Evolutionary conservation across 2,113 vertebrate genomes (phyloP), one percentile per base, ranked within the genome.

Genomic region (Recurvirostra avosetta): DNA sequence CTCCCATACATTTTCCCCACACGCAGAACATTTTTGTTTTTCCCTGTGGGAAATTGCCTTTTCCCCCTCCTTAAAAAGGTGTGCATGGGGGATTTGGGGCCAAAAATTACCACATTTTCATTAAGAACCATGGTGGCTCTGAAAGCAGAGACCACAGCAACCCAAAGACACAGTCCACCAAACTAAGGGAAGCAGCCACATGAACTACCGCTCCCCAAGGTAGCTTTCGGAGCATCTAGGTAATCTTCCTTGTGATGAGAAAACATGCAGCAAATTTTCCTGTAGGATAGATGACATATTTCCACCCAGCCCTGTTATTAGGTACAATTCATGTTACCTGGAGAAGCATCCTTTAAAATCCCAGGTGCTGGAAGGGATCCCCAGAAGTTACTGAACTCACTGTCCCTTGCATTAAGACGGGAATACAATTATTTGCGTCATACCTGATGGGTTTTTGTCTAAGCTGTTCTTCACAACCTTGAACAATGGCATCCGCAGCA

Each of bases 321-420:
- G 50, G 10, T 53, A 18, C 16, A 40, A 61, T 56, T 76, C 67
- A 18, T n/a, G 40, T 36, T 4, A 52, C 19, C 53, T 50, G 41
- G 50, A 73, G 63, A 77, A 84, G 67, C 90, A 81, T 80, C 68
- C 75, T 59, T 88, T 93, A 80, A 88, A 86, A 29, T 83, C 40
- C 30, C 52, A 82, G 77, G 55, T 0, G 0, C 55, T 86, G 30
- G 50, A 76, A 79, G 49, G 78, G 23, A 56, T 72, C 40, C 92
- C 53, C 58, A 52, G 38, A 85, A 90, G 81, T 56, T 78, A 63
- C 90, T 82, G 81, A 75, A 87, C 90, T 81, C 4, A 0, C 47
- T 90, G 70, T 17, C 70, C 81, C 36, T 74, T 27, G 56, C 4
- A 2, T 86, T 36, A 77, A 45, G 59, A 49, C 0, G 8, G 63